Percentiles rank a stretch among this genome's conserved stretches.
These are phyloP conservation scores for Patella vulgata DNA, from an alignment of 1,140 invertebrate species.

Conservation along the genomic window DNA sequence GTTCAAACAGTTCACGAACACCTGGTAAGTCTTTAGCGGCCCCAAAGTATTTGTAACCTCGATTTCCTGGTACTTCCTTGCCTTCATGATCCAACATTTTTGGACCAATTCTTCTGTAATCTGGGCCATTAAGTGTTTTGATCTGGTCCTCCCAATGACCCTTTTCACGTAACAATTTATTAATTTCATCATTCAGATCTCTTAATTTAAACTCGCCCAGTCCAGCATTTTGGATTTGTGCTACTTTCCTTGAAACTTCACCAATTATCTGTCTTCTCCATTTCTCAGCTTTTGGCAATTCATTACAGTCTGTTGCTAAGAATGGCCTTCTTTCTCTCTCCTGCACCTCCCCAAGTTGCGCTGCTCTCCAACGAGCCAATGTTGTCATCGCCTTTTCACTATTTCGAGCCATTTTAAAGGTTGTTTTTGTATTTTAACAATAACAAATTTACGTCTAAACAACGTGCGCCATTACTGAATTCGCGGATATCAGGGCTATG, in stretches of 20 bases:
- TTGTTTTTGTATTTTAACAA: too few species aligned
- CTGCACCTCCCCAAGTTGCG: constrained; percentile 85
- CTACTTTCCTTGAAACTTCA: constrained; percentile 98
- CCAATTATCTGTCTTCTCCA: constrained; percentile 96
- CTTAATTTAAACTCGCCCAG: constrained; percentile 97
- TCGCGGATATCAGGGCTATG: too few species aligned
- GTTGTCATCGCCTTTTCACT: constrained; percentile 83
- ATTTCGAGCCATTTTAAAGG: constrained; percentile 69
- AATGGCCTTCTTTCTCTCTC: constrained; percentile 89
- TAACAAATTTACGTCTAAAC: too few species aligned
- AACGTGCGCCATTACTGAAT: too few species aligned
- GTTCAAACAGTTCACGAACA: constrained; percentile 96
- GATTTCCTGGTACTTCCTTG: constrained; percentile 96
- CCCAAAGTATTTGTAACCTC: constrained; percentile 98
- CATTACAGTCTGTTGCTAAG: constrained; percentile 91
- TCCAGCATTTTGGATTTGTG: constrained; percentile 99
- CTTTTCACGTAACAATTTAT: constrained; percentile 93
- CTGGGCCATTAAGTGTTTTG: constrained; percentile 91
- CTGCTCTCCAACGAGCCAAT: constrained; percentile 92
- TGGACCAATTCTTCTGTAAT: constrained; percentile 89
- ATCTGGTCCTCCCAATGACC: constrained; percentile 98
- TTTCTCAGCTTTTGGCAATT: constrained; percentile 90
- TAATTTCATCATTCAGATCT: constrained; percentile 99
- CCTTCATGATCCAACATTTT: constrained; percentile 94
- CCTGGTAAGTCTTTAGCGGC: constrained; percentile 98